Evolutionary conservation across 2,797 vertebrate species (phyloP).

Genomic region (Hylomyscus alleni): DNA sequence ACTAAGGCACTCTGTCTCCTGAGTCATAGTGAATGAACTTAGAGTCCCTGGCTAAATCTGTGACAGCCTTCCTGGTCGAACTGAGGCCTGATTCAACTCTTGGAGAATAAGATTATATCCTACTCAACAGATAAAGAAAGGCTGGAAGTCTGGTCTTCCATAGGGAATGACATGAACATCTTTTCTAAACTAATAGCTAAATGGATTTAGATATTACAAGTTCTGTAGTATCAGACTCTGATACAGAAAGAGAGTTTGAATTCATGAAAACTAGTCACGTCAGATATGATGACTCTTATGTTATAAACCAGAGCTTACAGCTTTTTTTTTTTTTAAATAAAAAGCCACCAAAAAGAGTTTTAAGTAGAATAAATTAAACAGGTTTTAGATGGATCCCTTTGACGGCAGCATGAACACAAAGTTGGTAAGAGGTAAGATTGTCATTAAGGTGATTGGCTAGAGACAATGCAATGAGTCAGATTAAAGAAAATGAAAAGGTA

Average conservation of each 20-base stretch:
- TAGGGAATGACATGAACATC: not conserved
- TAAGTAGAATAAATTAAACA: not conserved
- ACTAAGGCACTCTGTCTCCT: constrained; percentile 21
- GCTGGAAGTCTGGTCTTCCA: not conserved
- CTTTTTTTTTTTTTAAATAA: constrained; percentile 26
- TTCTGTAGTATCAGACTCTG: not conserved
- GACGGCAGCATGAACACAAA: not conserved
- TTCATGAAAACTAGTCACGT: constrained; percentile 35
- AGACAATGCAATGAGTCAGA: not conserved
- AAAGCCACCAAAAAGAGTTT: not conserved
- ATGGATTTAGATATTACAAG: not conserved
- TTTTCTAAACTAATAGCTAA: not conserved
- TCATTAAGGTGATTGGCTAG: not conserved
- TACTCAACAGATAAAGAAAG: not conserved
- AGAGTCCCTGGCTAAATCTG: not conserved
- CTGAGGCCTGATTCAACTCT: not conserved
- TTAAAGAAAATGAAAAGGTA: not conserved
- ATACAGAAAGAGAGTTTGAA: constrained; percentile 42
- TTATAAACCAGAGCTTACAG: not conserved
- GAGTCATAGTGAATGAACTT: not conserved
- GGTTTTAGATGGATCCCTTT: not conserved
- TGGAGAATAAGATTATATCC: not conserved
- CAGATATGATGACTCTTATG: not conserved
- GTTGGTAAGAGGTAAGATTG: not conserved
- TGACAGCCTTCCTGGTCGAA: not conserved